Base-by-base conservation (phyloP, 1,140 invertebrate species). In the Pogonomyrmex barbatus region DNA sequence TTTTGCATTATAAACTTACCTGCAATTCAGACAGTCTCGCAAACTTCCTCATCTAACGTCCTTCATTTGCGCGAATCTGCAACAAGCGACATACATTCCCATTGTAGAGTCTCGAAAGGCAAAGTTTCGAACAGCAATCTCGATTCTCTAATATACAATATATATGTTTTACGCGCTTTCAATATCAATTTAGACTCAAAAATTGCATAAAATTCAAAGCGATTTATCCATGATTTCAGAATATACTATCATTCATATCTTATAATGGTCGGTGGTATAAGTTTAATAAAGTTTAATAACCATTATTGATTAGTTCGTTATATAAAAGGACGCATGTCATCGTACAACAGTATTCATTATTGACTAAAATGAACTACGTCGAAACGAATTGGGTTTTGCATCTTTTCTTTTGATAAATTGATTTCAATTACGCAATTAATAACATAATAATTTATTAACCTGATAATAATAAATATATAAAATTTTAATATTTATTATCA, bases 31-130 rank as follows among this genome's bases (percentile, higher is more conserved):
- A 17, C 79, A 45, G 42, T 85, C 88, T 87, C 91, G 85, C 82
- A 73, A 89, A 90, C 89, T 90, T 89, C 92, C 91, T 93, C 92
- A 93, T 93, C 89, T 92, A 93, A 93, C 91, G 92, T 93, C 89
- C 86, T 91, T 92, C 85, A 85, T 78, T 87, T 76, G 83, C 85
- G 70, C 68, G 60, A 90, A 93, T 90, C 92, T 93, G 91, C 45
- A 88, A 90, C 78, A 82, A 5, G 33, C 30, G 39, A 75, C 79
- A 83, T 42, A 83, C 30, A 60, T 83, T 83, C 42, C 30, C 42
- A 62, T 83, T 83, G 9, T 82, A 82, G 5, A 79, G 30, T 30
- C 17, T 50, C 54, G 6, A 58, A 73, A 33, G 42, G 4, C 42
- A 73, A 73, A 56, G 50, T 81, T 81, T 70, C 39, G n/a, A 81